A percentile compares a stretch with the other conserved stretches of the same genome.
Evolutionary conservation across 2,113 vertebrate species (phyloP).

Genomic region (Platycercus adscitus): DNA sequence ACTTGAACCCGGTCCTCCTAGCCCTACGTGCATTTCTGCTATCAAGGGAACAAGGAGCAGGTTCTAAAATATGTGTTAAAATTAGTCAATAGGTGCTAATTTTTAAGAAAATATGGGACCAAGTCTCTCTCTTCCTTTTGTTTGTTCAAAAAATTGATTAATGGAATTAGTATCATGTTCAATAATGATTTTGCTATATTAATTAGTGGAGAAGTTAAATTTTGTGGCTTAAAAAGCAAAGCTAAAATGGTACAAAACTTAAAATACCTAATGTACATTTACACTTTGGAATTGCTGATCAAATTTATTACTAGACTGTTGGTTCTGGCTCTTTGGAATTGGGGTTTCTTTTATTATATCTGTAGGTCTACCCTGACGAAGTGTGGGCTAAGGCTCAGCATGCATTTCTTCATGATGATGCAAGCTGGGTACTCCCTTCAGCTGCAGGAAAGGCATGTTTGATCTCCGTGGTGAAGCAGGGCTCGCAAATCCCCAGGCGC

Average conservation of each 20-base stretch:
- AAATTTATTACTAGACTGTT: background rate
- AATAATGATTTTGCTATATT: background rate
- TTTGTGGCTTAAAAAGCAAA: background rate
- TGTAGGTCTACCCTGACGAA: background rate
- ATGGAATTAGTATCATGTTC: background rate
- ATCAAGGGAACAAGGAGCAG: background rate
- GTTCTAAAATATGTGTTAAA: background rate
- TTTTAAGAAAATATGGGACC: background rate
- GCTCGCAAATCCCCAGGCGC: background rate
- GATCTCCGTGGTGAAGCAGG: background rate
- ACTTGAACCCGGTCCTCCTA: background rate
- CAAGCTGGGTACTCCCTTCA: background rate
- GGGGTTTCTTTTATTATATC: background rate
- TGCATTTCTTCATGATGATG: background rate
- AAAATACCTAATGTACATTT: background rate
- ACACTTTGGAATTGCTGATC: background rate
- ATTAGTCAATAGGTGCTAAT: background rate
- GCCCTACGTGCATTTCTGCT: background rate
- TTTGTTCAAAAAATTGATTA: background rate
- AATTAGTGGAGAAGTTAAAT: background rate
- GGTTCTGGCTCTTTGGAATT: background rate
- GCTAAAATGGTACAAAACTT: background rate
- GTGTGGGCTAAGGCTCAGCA: fast-evolving
- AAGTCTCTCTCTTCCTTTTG: background rate
- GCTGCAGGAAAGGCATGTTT: background rate